These are phyloP conservation scores for Geococcyx californianus DNA, from an alignment of 2,113 vertebrate species.

Conservation along the genomic window DNA sequence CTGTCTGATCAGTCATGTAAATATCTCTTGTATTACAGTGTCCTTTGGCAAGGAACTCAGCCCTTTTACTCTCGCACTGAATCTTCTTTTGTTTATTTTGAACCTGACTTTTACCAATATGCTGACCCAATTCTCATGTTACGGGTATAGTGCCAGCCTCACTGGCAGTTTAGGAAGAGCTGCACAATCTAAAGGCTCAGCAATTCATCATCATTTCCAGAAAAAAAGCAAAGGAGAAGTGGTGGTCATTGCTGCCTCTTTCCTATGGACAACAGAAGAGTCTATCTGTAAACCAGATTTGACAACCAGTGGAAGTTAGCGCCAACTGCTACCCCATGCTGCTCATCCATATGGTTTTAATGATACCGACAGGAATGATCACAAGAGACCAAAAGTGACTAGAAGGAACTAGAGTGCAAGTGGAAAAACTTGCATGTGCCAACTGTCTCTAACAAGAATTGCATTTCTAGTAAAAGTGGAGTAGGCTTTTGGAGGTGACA, in stretches of 20 bases:
- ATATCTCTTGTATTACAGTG: neutral
- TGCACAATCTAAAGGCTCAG: rapidly evolving
- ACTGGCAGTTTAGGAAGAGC: neutral
- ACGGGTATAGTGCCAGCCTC: neutral
- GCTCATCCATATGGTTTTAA: neutral
- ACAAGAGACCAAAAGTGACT: neutral
- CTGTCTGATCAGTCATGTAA: neutral
- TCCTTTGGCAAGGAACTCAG: neutral
- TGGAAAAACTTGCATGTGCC: neutral
- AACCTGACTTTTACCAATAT: neutral
- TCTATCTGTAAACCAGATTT: neutral
- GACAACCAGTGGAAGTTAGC: neutral
- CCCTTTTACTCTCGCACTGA: neutral
- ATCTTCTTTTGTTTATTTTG: slow-evolving; percentile 20
- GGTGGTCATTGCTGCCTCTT: slow-evolving; percentile 7
- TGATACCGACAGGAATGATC: neutral
- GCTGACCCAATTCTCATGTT: neutral
- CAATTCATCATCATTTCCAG: slow-evolving; percentile 42
- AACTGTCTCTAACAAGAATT: neutral
- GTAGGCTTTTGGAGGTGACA: neutral
- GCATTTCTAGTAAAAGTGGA: neutral
- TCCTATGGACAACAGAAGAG: neutral
- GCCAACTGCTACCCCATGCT: neutral
- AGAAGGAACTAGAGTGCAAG: neutral
- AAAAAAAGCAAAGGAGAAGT: neutral